A percentile compares a stretch with the other conserved stretches of the same genome.
Evolutionary conservation across 2,797 vertebrate genomes (phyloP).

Genomic region (Eulemur mongoz): DNA sequence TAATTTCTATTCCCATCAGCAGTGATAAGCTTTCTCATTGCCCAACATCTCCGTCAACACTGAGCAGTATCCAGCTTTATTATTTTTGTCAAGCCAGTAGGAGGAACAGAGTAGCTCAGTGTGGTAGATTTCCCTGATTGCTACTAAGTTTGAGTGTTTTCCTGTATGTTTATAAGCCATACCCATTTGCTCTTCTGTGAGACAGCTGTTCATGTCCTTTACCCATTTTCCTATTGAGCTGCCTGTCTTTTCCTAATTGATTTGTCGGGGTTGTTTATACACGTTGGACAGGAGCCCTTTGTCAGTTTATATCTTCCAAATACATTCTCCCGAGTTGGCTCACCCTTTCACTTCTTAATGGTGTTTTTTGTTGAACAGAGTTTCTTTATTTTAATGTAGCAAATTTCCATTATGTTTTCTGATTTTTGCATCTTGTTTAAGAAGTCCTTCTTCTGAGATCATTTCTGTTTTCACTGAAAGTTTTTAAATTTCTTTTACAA

Average conservation of each 20-base stretch:
- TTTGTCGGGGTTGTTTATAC: not conserved
- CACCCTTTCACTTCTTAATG: not conserved
- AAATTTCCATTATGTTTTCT: not conserved
- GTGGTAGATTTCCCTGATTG: not conserved
- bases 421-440: not conserved
- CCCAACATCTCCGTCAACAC: not conserved
- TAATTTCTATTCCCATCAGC: not conserved
- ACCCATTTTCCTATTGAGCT: not conserved
- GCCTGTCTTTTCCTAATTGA: not conserved
- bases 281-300: not conserved
- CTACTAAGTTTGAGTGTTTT: not conserved
- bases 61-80: not conserved
- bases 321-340: not conserved
- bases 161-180: not conserved
- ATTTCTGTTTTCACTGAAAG: not conserved
- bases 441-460: not conserved
- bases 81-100: not conserved
- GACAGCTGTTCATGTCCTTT: not conserved
- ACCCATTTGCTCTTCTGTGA: not conserved
- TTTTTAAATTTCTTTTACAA: not conserved
- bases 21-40: not conserved
- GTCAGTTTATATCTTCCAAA: not conserved
- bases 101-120: not conserved
- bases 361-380: not conserved
- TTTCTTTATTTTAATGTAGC: not conserved